Evolutionary conservation across 2,797 vertebrate species (phyloP).

Genomic region (Smutsia temminckii): DNA sequence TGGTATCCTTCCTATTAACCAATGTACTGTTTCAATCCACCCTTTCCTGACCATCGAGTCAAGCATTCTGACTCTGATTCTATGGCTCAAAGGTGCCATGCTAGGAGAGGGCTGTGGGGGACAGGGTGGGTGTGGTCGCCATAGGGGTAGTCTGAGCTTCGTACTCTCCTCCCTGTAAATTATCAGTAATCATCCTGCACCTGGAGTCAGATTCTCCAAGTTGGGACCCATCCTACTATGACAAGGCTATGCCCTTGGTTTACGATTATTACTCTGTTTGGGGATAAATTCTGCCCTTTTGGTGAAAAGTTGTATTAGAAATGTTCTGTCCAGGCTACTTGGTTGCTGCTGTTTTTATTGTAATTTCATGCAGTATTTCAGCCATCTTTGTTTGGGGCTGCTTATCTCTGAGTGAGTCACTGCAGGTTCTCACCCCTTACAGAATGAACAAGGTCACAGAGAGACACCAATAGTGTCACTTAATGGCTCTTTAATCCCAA

Average conservation of each 20-base stretch:
- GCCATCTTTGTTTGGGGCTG: not conserved
- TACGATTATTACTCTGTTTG: not conserved
- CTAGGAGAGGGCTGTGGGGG: not conserved
- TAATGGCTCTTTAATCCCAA: not conserved
- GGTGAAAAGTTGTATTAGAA: not conserved
- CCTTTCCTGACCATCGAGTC: no score
- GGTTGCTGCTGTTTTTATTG: accelerated
- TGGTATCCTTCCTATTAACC: no score
- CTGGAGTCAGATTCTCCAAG: not conserved
- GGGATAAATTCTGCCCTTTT: no score
- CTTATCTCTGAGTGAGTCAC: accelerated
- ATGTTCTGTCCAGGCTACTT: not conserved
- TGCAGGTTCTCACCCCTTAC: not conserved
- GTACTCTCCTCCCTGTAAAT: no score
- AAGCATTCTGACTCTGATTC: not conserved
- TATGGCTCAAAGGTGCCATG: accelerated
- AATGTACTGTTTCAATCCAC: accelerated
- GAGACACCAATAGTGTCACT: not conserved
- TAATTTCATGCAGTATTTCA: not conserved
- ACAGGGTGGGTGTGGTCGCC: accelerated
- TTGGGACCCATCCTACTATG: no score
- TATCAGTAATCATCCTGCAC: not conserved
- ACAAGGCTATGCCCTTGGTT: not conserved
- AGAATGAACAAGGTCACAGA: no score
- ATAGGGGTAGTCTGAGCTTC: no score